These are phyloP conservation scores for Pimephales promelas DNA, from an alignment of 2,113 vertebrate genomes.

Conservation along the genomic window DNA sequence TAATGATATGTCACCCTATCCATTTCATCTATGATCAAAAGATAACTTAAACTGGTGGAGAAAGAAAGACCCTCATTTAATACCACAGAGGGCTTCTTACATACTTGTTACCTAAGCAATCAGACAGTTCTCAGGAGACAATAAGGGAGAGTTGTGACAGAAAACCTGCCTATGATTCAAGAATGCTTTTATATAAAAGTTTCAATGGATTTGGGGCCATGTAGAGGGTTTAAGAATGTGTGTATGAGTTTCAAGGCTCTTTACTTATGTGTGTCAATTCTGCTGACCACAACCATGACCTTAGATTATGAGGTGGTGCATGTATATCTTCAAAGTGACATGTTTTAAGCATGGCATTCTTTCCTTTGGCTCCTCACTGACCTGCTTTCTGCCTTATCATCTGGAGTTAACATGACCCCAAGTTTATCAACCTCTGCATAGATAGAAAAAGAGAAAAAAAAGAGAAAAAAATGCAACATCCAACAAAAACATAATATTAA, in stretches of 20 bases:
- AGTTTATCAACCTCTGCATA: background rate
- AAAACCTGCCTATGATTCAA: background rate
- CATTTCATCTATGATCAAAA: constrained; percentile 10
- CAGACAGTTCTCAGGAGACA: background rate
- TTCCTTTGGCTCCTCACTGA: constrained; percentile 21
- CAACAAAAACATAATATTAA: background rate
- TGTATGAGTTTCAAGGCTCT: background rate
- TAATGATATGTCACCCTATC: constrained; percentile 9
- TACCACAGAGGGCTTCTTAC: background rate
- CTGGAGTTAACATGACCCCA: constrained; percentile 6
- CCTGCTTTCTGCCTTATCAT: constrained; percentile 30
- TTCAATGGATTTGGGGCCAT: background rate
- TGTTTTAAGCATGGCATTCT: constrained; percentile 1
- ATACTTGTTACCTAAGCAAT: background rate
- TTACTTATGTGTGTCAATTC: background rate
- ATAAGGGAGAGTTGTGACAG: background rate
- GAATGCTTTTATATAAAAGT: background rate
- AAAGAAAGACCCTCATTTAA: background rate
- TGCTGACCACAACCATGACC: background rate
- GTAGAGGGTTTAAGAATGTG: constrained; percentile 21
- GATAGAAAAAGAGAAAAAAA: background rate
- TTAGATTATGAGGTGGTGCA: constrained; percentile 12
- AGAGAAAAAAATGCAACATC: background rate
- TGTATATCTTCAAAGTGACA: constrained; percentile 23
- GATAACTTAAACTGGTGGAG: background rate